Evolutionary conservation across 2,113 vertebrate genomes (phyloP).

Genomic region (Ploceus nigricollis): DNA sequence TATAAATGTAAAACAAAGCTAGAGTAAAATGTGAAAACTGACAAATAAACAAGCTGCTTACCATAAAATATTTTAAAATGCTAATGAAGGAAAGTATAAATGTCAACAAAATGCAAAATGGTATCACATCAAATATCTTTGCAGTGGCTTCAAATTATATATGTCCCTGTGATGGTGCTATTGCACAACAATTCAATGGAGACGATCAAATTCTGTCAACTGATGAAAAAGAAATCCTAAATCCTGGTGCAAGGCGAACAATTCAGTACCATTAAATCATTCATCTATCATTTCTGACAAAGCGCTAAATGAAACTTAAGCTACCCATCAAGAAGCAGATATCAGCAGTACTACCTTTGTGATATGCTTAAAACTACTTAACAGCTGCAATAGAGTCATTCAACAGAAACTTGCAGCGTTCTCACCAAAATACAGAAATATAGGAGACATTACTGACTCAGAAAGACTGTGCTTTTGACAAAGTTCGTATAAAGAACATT

Average conservation of each 20-base stretch:
- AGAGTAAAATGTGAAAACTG: neutral
- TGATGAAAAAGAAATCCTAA: neutral
- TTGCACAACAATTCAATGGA: neutral
- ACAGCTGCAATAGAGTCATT: neutral
- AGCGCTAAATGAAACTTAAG: neutral
- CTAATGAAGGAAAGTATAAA: neutral
- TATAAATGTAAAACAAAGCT: neutral
- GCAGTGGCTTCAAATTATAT: neutral
- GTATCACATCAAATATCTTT: neutral
- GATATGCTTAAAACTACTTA: neutral
- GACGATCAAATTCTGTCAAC: neutral
- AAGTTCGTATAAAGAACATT: neutral
- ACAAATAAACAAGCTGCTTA: neutral
- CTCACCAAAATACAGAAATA: neutral
- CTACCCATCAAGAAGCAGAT: neutral
- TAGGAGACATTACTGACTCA: neutral
- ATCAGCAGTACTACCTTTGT: neutral
- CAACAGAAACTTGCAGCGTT: neutral
- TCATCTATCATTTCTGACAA: slow-evolving; percentile 14
- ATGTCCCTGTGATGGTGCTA: neutral
- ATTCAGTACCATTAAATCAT: neutral
- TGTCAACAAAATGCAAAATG: neutral
- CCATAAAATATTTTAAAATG: neutral
- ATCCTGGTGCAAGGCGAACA: neutral
- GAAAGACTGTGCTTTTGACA: neutral